Evolutionary conservation across 2,797 vertebrate species (phyloP).

Genomic region (Phylloscopus collybita): DNA sequence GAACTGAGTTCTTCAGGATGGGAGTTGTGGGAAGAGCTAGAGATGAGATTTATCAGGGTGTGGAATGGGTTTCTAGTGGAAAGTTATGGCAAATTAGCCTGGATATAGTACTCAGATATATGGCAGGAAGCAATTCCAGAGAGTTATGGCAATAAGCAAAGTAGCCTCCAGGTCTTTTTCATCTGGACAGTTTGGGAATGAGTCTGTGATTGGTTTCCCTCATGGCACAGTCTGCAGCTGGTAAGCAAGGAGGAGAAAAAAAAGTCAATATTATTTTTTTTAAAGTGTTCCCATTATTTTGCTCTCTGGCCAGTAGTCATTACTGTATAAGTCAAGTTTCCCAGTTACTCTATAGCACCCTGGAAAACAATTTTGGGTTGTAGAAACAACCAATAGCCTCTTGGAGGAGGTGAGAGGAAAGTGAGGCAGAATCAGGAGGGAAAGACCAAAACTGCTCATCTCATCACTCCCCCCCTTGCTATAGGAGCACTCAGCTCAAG

Average conservation of each 20-base stretch:
- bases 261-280: not conserved
- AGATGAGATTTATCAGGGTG: conserved; percentile 8
- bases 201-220: conserved; percentile 52
- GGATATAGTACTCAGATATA: conserved; percentile 47
- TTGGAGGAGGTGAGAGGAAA: not conserved
- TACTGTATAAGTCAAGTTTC: not conserved
- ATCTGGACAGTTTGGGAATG: conserved; percentile 51
- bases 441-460: not conserved
- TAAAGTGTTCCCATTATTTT: not conserved
- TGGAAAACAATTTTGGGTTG: not conserved
- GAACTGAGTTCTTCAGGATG: not conserved
- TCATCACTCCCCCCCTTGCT: not conserved
- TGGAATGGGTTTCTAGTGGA: conserved; percentile 7
- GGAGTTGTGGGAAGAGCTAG: not conserved
- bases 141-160: conserved; percentile 52
- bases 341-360: not conserved
- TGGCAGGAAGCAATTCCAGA: conserved; percentile 30
- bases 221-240: not conserved
- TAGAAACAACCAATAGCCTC: not conserved
- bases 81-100: conserved; percentile 56
- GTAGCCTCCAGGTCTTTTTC: conserved; percentile 41
- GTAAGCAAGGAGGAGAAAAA: not conserved
- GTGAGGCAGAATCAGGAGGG: not conserved
- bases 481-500: not conserved
- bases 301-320: not conserved